Evolutionary conservation across 1,140 invertebrate species (phyloP), one percentile per base, ranked within the genome.

Genomic region (Formica exsecta): DNA sequence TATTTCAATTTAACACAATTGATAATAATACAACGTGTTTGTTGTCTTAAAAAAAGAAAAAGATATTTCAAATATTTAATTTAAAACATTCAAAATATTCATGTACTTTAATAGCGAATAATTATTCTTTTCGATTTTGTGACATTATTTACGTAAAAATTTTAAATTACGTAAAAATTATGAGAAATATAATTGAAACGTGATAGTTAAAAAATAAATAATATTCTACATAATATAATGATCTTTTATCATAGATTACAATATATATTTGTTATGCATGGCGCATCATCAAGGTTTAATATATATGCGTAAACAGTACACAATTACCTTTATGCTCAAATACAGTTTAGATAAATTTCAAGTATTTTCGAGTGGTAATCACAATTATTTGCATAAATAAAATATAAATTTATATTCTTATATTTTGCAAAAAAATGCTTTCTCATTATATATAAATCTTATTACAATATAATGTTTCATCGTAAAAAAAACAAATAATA

Each of bases 81-180:
- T 51, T 51, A 48, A 48, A 48, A 48, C 44, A 44, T 48, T 48
- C 44, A 3, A 48, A 48, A 16, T 48, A 48, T 48, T 48, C 4
- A 16, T 16, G 44, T 4, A 48, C 13, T 48, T 48, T 48, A 48
- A 48, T 48, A 5, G 13, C n/a, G 3, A 64, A 64, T 36, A 36
- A 64, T 64, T 32, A 32, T 59, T 41, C 3, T 38, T 38, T 16
- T 59, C 16, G 70, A 3, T 84, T 65, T 75, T 71, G 57, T 75
- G 44, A 87, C 32, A 70, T 61, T 6, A 22, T 7, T 22, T 32
- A 32, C 32, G 1, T 29, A 62, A 8, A 9, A 16, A 1, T 9
- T 41, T 29, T 29, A 62, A 76, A 62, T 76, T 62, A 32, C 0
- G 41, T 76, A 62, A 76, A 76, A 44, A 44, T 76, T n/a, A 62